A percentile compares a stretch with the other conserved stretches of the same genome.
phyloP scores from a whole-genome alignment of 2,113 vertebrate genomes.

The Sterna hirundo region DNA sequence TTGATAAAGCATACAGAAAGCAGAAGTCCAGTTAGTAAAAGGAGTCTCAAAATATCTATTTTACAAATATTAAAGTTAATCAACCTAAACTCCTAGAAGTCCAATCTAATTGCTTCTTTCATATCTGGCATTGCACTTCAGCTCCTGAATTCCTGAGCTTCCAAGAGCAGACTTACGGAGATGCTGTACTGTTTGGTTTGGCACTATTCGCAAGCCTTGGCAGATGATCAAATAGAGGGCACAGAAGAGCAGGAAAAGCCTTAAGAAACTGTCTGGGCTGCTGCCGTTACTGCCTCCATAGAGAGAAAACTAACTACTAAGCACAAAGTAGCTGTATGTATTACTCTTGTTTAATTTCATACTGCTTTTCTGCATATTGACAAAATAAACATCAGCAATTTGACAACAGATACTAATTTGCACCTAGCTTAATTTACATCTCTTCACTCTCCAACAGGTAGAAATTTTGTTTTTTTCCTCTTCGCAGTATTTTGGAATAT shows the following conservation, averaged over 20 bases:
- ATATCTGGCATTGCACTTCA: constrained; percentile 38
- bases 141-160: constrained; percentile 67
- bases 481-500: background rate
- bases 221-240: constrained; percentile 74
- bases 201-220: constrained; percentile 68
- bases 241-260: constrained; percentile 72
- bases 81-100: constrained; percentile 41
- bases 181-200: constrained; percentile 76
- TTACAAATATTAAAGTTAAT: constrained; percentile 39
- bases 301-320: constrained; percentile 50
- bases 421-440: background rate
- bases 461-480: background rate
- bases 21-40: background rate
- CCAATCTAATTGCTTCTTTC: constrained; percentile 54
- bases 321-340: constrained; percentile 11
- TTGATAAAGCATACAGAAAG: background rate
- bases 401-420: background rate
- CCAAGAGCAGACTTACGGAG: constrained; percentile 62
- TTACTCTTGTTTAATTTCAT: constrained; percentile 15
- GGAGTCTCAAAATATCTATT: constrained; percentile 8
- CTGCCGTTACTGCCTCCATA: constrained; percentile 42
- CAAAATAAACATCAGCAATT: constrained; percentile 11
- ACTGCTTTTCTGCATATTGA: background rate
- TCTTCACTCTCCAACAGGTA: background rate
- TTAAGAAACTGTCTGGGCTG: constrained; percentile 72